A percentile compares a stretch with the other conserved stretches of the same genome.
These are phyloP conservation scores for Lomographa bimaculata DNA, from an alignment of 2,888 invertebrate genomes.

Conservation along the genomic window DNA sequence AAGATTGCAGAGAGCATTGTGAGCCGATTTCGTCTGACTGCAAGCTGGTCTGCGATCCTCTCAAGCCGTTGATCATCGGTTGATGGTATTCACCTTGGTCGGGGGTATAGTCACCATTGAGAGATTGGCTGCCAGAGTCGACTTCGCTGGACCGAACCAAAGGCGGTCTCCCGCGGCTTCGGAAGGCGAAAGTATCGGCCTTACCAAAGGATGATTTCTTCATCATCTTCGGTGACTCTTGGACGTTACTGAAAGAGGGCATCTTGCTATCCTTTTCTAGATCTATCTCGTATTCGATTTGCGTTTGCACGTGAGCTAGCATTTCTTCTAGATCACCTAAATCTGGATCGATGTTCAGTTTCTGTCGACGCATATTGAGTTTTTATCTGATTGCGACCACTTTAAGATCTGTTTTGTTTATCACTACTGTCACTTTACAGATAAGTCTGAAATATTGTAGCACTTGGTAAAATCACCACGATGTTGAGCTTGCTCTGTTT, in stretches of 20 bases:
- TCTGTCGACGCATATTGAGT: constrained; percentile 60
- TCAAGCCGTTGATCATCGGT: constrained; percentile 46
- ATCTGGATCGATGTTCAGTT: constrained; percentile 69
- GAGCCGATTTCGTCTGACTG: constrained; percentile 65
- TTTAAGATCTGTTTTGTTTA: constrained; percentile 17
- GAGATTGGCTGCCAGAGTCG: constrained; percentile 24
- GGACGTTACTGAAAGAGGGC: constrained; percentile 62
- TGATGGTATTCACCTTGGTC: constrained; percentile 51
- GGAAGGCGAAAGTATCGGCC: constrained; percentile 53
- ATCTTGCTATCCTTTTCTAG: constrained; percentile 65
- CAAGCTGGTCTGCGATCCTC: constrained; percentile 61
- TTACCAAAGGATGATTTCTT: constrained; percentile 59
- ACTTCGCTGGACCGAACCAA: constrained; percentile 40
- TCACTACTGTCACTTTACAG: constrained; percentile 5
- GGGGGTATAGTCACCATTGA: constrained; percentile 39
- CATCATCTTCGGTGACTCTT: constrained; percentile 67
- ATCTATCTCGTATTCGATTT: constrained; percentile 75
- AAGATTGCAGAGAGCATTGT: constrained; percentile 64
- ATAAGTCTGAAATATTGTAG: neutral
- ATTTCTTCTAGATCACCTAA: constrained; percentile 77
- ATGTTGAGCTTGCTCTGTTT: neutral
- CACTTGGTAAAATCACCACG: constrained; percentile 6
- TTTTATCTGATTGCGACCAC: neutral
- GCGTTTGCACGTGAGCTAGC: constrained; percentile 75
- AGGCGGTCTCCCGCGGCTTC: constrained; percentile 52